These are phyloP conservation scores for Amphipyra tragopoginis DNA, from an alignment of 2,888 invertebrate species.

Conservation along the genomic window DNA sequence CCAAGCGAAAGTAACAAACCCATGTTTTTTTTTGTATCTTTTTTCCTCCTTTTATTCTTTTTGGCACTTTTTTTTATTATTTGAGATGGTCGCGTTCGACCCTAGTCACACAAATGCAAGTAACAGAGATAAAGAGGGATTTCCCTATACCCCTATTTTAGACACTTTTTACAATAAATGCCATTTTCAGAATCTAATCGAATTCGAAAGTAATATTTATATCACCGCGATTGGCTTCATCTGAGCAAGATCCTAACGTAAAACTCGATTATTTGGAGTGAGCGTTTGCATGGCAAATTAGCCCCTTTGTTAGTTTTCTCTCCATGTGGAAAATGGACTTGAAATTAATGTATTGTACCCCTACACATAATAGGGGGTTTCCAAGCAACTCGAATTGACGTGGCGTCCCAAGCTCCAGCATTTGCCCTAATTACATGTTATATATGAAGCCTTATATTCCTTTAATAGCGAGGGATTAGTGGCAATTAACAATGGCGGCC, in stretches of 20 bases:
- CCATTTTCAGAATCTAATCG: not conserved
- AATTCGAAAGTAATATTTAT: slow-evolving; percentile 1
- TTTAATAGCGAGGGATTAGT: slow-evolving; percentile 38
- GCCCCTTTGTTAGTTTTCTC: not conserved
- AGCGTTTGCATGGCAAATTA: slow-evolving; percentile 2
- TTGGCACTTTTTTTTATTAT: too few species aligned
- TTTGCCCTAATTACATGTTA: slow-evolving; percentile 32
- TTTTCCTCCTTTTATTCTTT: not conserved
- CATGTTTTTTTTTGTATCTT: too few species aligned
- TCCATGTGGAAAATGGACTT: not conserved
- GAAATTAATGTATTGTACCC: not conserved
- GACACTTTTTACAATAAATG: too few species aligned
- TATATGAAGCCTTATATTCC: slow-evolving; percentile 33
- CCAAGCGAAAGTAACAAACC: too few species aligned
- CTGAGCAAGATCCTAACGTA: not conserved
- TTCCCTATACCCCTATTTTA: too few species aligned
- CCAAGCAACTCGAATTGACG: slow-evolving; percentile 3
- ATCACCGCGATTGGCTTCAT: not conserved
- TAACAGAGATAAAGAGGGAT: too few species aligned
- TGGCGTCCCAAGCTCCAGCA: slow-evolving; percentile 6
- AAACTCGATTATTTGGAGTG: not conserved
- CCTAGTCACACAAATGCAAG: too few species aligned
- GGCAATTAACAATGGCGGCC: slow-evolving; percentile 22
- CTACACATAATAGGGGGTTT: slow-evolving; percentile 8
- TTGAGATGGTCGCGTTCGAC: too few species aligned